Base-by-base conservation (phyloP, 2,113 vertebrate species). In the Serinus canaria region DNA sequence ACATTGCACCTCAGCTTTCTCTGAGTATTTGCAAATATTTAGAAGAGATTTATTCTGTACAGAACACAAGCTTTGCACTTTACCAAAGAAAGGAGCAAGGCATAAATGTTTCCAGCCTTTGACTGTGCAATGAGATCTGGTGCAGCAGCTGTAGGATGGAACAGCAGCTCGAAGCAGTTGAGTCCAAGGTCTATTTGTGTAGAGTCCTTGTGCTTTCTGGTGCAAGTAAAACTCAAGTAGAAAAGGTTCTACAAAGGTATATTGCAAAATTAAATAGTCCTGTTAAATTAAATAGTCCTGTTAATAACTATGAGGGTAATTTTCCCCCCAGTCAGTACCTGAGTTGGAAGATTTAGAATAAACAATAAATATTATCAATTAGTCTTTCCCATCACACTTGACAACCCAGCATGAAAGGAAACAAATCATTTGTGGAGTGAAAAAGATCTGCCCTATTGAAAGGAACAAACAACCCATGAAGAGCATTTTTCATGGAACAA, bases 91-190 rank as follows among this genome's bases (percentile, higher is more conserved):
- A 75, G 27, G 14, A 89, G 62, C 22, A 53, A 76, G 50, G 43
- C 12, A 53, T 17, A n/a, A 46, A 18, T 1, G 3, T 25, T 83
- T 74, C 58, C 70, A 93, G 67, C 78, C 28, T 33, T 15, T 41
- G 25, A 25, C 28, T 58, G 49, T n/a, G 35, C 35, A 53, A 28
- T 1, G 41, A 16, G 58, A 79, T 56, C n/a, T 4, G 1, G 25
- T 18, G 56, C 3, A 1, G 67, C 0, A 63, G 47, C 60, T 67
- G 56, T 5, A 72, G 77, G n/a, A 69, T 0, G 0, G 25, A 64
- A 66, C 15, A 43, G 79, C 35, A 63, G 59, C 53, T 92, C 6
- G 7, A 70, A 63, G 74, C 37, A 22, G 56, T 15, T 12, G 30
- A 77, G 27, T 77, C 85, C 68, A 68, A 55, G 31, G 9, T 19